Evolutionary conservation across 2,888 invertebrate genomes (phyloP).

Genomic region (Diarsia rubi): DNA sequence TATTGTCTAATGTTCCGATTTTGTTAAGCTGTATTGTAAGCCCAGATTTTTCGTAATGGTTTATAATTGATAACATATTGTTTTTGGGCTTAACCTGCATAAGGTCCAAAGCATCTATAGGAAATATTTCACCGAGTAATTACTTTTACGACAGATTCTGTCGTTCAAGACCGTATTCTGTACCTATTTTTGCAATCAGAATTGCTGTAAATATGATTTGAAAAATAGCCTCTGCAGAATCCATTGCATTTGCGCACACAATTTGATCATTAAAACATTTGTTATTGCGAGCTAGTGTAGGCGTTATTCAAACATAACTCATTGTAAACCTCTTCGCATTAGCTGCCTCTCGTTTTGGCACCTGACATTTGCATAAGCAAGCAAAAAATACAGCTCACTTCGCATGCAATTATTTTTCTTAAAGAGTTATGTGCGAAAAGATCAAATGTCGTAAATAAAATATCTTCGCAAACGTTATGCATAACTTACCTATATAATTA

Average conservation of each 20-base stretch:
- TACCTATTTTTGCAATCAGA: background rate
- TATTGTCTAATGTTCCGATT: conserved; percentile 39
- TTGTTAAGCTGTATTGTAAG: conserved; percentile 35
- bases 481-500: conserved; percentile 30
- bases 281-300: conserved; percentile 22
- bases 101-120: background rate
- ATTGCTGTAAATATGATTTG: background rate
- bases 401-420: conserved; percentile 50
- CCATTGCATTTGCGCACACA: conserved; percentile 13
- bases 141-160: conserved; percentile 8
- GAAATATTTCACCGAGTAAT: background rate
- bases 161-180: background rate
- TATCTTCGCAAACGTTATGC: conserved; percentile 34
- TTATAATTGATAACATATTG: conserved; percentile 53
- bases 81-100: conserved; percentile 8
- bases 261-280: conserved; percentile 37
- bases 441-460: conserved; percentile 27
- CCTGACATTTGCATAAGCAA: conserved; percentile 57
- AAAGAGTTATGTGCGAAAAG: conserved; percentile 40
- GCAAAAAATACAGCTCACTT: conserved; percentile 34
- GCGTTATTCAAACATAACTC: conserved; percentile 34
- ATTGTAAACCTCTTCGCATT: conserved; percentile 31
- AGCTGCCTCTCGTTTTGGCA: conserved; percentile 36
- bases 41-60: conserved; percentile 36
- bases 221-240: conserved; percentile 27